phyloP scores from a whole-genome alignment of 2,888 invertebrate species.

The Tetramorium bicarinatum region DNA sequence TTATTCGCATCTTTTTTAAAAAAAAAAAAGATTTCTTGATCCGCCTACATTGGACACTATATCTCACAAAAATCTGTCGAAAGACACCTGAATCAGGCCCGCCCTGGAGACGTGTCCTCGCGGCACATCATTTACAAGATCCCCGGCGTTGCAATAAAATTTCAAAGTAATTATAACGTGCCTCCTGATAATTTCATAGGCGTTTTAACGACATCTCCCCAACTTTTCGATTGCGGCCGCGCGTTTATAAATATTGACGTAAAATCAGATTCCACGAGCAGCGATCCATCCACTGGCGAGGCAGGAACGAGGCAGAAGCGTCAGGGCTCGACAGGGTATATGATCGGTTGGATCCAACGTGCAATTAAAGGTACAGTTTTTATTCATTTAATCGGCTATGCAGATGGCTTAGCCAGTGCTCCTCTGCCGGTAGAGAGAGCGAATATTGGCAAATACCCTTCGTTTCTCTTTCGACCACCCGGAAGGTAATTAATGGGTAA shows the following conservation, averaged over 20 bases:
- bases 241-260: conserved; percentile 45
- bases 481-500: conserved; percentile 70
- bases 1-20: not conserved
- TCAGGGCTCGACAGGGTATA: conserved; percentile 34
- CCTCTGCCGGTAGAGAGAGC: not conserved
- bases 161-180: conserved; percentile 41
- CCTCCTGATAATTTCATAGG: conserved; percentile 28
- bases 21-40: not conserved
- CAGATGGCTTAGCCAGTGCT: conserved; percentile 34
- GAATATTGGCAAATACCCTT: conserved; percentile 45
- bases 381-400: conserved; percentile 62
- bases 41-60: not conserved
- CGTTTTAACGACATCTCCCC: conserved; percentile 31
- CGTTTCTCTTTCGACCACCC: conserved; percentile 64
- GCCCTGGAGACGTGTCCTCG: not conserved
- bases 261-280: conserved; percentile 22
- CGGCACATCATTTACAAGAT: conserved; percentile 19
- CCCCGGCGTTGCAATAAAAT: conserved; percentile 35
- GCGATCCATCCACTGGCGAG: conserved; percentile 11
- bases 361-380: conserved; percentile 65
- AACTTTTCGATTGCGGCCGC: not conserved
- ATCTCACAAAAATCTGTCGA: not conserved
- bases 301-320: not conserved
- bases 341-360: conserved; percentile 29
- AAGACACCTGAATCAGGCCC: not conserved